Evolutionary conservation across 2,888 invertebrate genomes (phyloP), one percentile per base, ranked within the genome.

Genomic region (Syrphus vitripennis): DNA sequence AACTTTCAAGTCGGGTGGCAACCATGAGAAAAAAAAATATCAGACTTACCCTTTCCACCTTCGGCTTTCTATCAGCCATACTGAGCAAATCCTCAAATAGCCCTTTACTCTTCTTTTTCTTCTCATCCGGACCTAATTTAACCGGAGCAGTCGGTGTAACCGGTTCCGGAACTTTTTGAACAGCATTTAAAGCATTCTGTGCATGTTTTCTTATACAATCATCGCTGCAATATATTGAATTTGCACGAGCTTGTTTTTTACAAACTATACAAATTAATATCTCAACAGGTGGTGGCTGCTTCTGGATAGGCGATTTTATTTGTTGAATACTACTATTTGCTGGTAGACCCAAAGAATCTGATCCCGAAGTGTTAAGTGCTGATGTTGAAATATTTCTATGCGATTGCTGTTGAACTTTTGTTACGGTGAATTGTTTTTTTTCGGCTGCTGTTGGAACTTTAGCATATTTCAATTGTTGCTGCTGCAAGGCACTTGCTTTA

Each of bases 161-260:
- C 10, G 86, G 50, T 31, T 79, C 75, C 9, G 83, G 53, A 71
- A 65, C n/a, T 71, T 45, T 70, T n/a, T n/a, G n/a, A n/a, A 88
- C 31, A 59, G 80, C 77, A 57, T 75, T 19, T 12, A 92, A 82
- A 1, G 95, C 95, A 88, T 96, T 96, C 89, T 96, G 95, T 1
- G 97, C 97, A 93, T 98, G 97, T 89, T 95, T 95, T 79, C 96
- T 93, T 89, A 98, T 97, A 91, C 98, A 98, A 37, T 95, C 94
- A 89, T 97, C 96, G 89, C 97, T 97, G 92, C 98, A 98, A 92
- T 97, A 98, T 89, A 97, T 96, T 71, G 97, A 96, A 90, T 95
- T 96, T n/a, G 94, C 93, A n/a, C 96, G 94, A 0, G 96, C 95
- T 12, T 87, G 16, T 19, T 95, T 95, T 90, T 96, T 96, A 91